Evolutionary conservation across 2,113 vertebrate genomes (phyloP).

Genomic region (Leptobrachium ailaonicum): DNA sequence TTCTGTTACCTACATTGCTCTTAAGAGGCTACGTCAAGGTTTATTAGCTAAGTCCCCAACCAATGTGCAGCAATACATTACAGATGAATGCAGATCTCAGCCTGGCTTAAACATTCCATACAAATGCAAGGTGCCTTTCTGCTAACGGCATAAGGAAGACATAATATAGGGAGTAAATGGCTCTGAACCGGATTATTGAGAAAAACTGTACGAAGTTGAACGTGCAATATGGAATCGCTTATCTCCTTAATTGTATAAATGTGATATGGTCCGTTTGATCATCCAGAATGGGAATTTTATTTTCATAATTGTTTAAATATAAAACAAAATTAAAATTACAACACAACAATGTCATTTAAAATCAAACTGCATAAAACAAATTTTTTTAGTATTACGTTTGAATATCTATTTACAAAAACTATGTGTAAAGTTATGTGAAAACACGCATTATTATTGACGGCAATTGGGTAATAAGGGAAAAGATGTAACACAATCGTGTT

Average conservation of each 20-base stretch:
- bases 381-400: no score
- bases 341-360: background rate
- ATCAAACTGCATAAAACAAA: no score
- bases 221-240: background rate
- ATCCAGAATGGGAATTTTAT: background rate
- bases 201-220: background rate
- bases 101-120: background rate
- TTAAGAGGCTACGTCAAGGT: conserved; percentile 10
- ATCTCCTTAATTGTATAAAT: background rate
- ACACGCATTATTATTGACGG: no score
- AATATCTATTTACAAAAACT: no score
- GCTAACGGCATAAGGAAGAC: background rate
- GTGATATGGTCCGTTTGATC: background rate
- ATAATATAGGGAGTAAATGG: background rate
- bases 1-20: background rate
- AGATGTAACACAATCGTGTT: no score
- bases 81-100: background rate
- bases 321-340: background rate
- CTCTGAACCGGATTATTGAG: background rate
- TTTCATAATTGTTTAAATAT: background rate
- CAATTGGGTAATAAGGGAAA: no score
- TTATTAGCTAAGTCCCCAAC: conserved; percentile 9
- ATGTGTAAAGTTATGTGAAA: no score
- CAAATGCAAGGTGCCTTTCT: background rate
- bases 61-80: background rate